Base-by-base conservation (phyloP, 2,888 invertebrate genomes). In the Meiosimyza platycephala region DNA sequence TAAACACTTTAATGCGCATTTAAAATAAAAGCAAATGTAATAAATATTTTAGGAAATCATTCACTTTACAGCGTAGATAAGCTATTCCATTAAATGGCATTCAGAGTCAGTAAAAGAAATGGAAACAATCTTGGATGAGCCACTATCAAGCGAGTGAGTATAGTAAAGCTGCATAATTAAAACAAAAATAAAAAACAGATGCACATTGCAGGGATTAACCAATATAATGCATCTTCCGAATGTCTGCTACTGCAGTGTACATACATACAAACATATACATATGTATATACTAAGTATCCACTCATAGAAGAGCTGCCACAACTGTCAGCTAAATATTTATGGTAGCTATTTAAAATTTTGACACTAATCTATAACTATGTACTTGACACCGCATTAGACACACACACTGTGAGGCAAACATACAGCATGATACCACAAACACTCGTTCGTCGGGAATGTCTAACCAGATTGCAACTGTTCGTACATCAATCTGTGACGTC, bases 291-390 rank as follows among this genome's bases (percentile, higher is more conserved):
- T 28, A 28, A 40, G 40, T 40, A 40, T 40, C 40, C 40, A 40
- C 40, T 40, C 40, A 40, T 40, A 40, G 40, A 40, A 40, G 22
- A 40, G 22, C 60, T 60, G 60, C 40, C 33, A 40, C 62, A 13
- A 13, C 52, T 22, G 18, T 16, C 59, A 59, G 50, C 15, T 16
- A 60, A 74, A 72, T 76, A 76, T 76, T 76, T 76, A 76, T 75
- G 73, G 72, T 67, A 71, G 74, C 74, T 72, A 75, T 74, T 77
- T 76, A 68, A 75, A 55, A 73, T 73, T 72, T 74, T 74, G 75
- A 77, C 77, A 75, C 67, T 74, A 76, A 77, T 76, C 77, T 71
- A 68, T 54, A 68, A 51, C 59, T 33, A n/a, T n/a, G n/a, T n/a
- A 72, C 71, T 68, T 73, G 63, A 68, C 68, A 55, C 22, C 52